Evolutionary conservation across 2,797 vertebrate genomes (phyloP), one percentile per base, ranked within the genome.

Genomic region (Otus scops): DNA sequence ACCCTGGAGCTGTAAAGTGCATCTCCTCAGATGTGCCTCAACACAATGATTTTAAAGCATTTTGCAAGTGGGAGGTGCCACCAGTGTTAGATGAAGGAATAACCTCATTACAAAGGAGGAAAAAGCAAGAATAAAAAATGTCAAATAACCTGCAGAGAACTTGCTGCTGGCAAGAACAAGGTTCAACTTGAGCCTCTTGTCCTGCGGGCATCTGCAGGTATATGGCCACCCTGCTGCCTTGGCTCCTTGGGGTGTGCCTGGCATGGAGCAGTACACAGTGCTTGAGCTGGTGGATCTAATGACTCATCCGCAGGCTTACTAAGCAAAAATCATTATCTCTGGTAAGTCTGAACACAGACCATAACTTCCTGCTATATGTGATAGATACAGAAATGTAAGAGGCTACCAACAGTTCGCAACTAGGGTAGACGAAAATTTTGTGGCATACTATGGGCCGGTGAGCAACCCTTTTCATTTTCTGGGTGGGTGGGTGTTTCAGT

Each of bases 31-130:
- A 22, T 16, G 38, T 16, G 23, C 47, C 50, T 53, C 50, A 48
- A 16, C 2, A 1, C 32, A 38, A 30, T 8, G 24, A 47, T 65
- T 48, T 65, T 39, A 51, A 76, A 69, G 50, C 0, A 0, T n/a
- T 93, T 75, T 77, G 63, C 41, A 65, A 82, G 36, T 23, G 51
- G 67, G 47, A 83, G 41, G 27, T 57, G 32, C 69, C 41, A 75
- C 61, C 32, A 78, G 43, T 48, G 32, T 41, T 39, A 74, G 15
- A 13, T 43, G 28, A 92, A 76, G n/a, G 28, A 81, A 69, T 47
- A 65, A 24, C 41, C 32, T 60, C 24, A 7, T 59, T 41, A n/a
- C 41, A 73, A 60, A 75, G 56, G 51, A 83, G 61, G n/a, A 75
- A 36, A 85, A 89, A 70, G 34, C n/a, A 79, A 73, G 56, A 36